phyloP scores from a whole-genome alignment of 2,888 invertebrate genomes.

The Prenolepis imparis region DNA sequence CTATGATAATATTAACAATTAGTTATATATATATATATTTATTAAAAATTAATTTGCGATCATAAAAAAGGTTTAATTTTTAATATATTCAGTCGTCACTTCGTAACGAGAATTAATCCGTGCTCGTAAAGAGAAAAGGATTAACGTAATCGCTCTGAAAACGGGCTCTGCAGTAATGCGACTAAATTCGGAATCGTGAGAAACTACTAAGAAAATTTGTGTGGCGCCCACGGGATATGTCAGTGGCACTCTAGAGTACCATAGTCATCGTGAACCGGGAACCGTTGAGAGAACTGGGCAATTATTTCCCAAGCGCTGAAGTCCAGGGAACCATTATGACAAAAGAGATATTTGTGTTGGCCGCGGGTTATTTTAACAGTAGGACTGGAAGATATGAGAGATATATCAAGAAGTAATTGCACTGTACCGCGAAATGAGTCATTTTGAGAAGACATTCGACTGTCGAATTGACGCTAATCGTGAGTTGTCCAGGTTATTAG shows the following conservation, averaged over 20 bases:
- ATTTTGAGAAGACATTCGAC: conserved; percentile 8
- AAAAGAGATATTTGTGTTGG: conserved; percentile 52
- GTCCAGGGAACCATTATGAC: conserved; percentile 45
- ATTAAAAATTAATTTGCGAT: conserved; percentile 15
- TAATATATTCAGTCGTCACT: neutral
- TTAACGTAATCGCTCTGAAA: conserved; percentile 22
- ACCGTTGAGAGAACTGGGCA: conserved; percentile 40
- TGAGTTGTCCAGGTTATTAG: neutral
- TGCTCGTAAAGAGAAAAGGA: conserved; percentile 9
- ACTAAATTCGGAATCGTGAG: conserved; percentile 45
- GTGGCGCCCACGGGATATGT: conserved; percentile 39
- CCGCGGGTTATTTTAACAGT: conserved; percentile 48
- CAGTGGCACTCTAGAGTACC: conserved; percentile 25
- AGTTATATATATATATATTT: neutral
- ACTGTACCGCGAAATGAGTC: neutral
- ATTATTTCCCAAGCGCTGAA: conserved; percentile 46
- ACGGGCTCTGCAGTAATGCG: conserved; percentile 23
- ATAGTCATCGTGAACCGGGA: conserved; percentile 27
- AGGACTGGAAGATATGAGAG: conserved; percentile 1
- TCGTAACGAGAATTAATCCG: conserved; percentile 14
- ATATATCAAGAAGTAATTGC: conserved; percentile 38
- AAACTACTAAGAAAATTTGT: conserved; percentile 47
- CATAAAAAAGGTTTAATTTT: conserved; percentile 3
- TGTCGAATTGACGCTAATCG: conserved; percentile 14
- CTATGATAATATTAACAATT: neutral